Evolutionary conservation across 2,113 vertebrate genomes (phyloP).

Genomic region (Corynorhinus townsendii): DNA sequence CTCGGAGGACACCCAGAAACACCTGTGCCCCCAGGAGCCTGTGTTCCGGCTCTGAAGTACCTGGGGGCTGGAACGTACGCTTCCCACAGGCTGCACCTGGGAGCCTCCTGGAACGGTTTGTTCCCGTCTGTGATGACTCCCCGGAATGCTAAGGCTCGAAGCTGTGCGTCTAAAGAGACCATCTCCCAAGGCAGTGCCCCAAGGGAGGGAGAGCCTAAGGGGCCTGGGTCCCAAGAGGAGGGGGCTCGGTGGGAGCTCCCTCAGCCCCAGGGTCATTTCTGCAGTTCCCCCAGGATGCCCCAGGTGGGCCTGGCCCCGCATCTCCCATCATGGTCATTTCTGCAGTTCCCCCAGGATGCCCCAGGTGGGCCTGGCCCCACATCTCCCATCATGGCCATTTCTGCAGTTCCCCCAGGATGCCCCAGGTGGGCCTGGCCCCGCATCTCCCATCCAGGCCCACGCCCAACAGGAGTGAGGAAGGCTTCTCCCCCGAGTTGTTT

Average conservation of each 20-base stretch:
- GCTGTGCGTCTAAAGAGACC: neutral
- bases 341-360: neutral
- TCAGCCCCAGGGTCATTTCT: neutral
- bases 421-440: neutral
- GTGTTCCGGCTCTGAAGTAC: neutral
- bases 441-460: neutral
- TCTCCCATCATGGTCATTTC: neutral
- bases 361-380: neutral
- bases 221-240: neutral
- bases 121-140: neutral
- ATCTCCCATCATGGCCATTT: neutral
- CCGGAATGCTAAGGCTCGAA: constrained; percentile 19
- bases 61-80: neutral
- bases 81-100: neutral
- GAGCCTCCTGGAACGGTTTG: neutral
- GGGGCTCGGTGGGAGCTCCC: no score
- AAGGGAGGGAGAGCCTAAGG: neutral
- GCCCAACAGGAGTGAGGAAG: neutral
- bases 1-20: neutral
- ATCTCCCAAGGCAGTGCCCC: neutral
- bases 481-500: neutral
- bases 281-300: neutral
- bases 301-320: neutral
- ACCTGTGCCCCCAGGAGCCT: neutral
- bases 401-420: neutral